Base-by-base conservation (phyloP, 2,888 invertebrate species). In the Anthoptus insignis region DNA sequence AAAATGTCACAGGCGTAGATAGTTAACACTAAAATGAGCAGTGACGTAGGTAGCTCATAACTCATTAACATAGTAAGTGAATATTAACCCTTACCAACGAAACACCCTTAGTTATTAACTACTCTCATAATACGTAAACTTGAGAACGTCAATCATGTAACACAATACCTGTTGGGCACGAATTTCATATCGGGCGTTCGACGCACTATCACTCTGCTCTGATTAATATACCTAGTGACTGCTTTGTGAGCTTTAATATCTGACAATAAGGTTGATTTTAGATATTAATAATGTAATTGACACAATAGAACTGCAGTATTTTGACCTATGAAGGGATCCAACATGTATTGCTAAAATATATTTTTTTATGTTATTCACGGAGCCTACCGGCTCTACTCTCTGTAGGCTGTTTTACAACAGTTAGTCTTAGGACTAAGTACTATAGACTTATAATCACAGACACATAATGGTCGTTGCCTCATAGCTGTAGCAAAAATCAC, bases 141-240 rank as follows among this genome's bases (percentile, higher is more conserved):
- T 47, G 58, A 34, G 32, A 21, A 47, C 58, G 58, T 58, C 58
- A 58, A 47, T 58, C 58, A 58, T 21, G 4, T 11, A 2, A 13
- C 34, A 29, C 47, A 54, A 54, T 54, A 50, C 37, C 50, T 54
- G 34, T 47, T 37, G 42, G 42, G 42, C 34, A 66, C 67, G 63
- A 69, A 73, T 70, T 73, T 80, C 80, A 80, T 78, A 78, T 77
- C 78, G 70, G 70, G 68, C 74, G 71, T 73, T 75, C 81, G 83
- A 81, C 81, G 75, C 81, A 81, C 82, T 83, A 81, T 87, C 85
- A 86, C 81, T 86, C 82, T 77, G 53, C 67, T 84, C 86, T 84
- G 81, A 77, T 32, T 60, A 45, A 60, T 60, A 45, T 8, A 2
- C 4, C 11, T 8, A 22, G 7, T 42, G 9, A 19, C 19, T 19